Evolutionary conservation across 2,113 vertebrate genomes (phyloP), one percentile per base, ranked within the genome.

Genomic region (Vanacampus margaritifer): DNA sequence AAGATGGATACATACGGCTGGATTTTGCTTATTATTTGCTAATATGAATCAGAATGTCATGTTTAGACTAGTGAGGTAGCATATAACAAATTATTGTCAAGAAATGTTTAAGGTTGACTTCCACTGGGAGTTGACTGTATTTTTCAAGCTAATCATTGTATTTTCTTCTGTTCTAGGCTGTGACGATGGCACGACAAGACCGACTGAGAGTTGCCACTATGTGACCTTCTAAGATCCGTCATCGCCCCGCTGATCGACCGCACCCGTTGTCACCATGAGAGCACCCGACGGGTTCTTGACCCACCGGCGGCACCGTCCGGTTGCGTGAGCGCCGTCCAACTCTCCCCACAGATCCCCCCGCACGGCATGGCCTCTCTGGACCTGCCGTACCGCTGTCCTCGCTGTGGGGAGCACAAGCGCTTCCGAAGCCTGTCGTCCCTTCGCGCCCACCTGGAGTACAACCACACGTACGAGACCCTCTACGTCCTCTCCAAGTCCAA

Each of bases 401-500:
- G 97, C 81, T 99, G 97, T 70, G 97, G 97, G 81, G 96, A 98
- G 91, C 95, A 98, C 94, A 98, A 98, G 85, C 96, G 97, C 80
- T 99, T 99, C 93, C 93, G 95, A 87, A 98, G 95, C 89, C 93
- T 99, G 76, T 98, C 97, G 14, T 99, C 97, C 0, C 87, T 99
- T 68, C 94, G 96, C 0, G 96, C 97, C 0, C 97, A 98, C 89
- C 92, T 98, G 91, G 96, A 99, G 84, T 98, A 98, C 92, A 98
- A 95, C 90, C 97, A 99, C 93, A 98, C 97, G 7, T 98, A 98
- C 41, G 97, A 99, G 92, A 99, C 97, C 21, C 95, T 99, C 79
- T 99, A 99, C 79, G 95, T 99, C 84, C 94, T 99, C 69, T 99
- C 96, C 87, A 98, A 98, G 77, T 98, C 96, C 82, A 97, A 96